A percentile compares a stretch with the other conserved stretches of the same genome.
Evolutionary conservation across 2,113 vertebrate species (phyloP).

Genomic region (Carollia perspicillata): DNA sequence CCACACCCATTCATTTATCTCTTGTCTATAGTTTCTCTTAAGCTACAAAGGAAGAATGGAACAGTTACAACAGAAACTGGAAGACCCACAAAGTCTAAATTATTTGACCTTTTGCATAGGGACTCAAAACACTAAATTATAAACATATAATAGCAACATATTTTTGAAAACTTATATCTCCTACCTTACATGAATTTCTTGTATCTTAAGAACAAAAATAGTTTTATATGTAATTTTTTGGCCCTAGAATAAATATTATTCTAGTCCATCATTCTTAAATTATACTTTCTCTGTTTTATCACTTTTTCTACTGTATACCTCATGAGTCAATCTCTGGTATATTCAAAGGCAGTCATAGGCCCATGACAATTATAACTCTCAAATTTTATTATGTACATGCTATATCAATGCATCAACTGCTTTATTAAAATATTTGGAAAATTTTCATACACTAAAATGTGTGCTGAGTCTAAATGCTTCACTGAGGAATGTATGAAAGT

Average conservation of each 20-base stretch:
- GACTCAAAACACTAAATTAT: not conserved
- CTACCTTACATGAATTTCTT: not conserved
- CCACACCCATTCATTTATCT: not conserved
- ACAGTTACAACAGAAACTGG: not conserved
- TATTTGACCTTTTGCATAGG: not conserved
- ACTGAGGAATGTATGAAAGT: not conserved
- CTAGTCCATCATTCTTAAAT: not conserved
- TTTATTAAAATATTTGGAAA: constrained; percentile 52
- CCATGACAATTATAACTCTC: not conserved
- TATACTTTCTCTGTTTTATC: not conserved
- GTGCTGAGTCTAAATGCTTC: constrained; percentile 24
- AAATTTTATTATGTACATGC: not conserved
- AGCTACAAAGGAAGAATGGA: not conserved
- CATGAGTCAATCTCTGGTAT: not conserved
- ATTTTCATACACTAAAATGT: not conserved
- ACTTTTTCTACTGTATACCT: not conserved
- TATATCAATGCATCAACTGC: not conserved
- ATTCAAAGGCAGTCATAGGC: not conserved
- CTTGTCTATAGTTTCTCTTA: not conserved
- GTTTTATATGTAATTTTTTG: not conserved
- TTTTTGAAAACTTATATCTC: not conserved
- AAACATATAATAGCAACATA: not conserved
- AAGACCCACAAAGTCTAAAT: not conserved
- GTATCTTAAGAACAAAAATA: not conserved
- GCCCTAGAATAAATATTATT: not conserved